Conservation (phyloP, 2,113 vertebrate genomes). For the Edolisoma coerulescens region DNA sequence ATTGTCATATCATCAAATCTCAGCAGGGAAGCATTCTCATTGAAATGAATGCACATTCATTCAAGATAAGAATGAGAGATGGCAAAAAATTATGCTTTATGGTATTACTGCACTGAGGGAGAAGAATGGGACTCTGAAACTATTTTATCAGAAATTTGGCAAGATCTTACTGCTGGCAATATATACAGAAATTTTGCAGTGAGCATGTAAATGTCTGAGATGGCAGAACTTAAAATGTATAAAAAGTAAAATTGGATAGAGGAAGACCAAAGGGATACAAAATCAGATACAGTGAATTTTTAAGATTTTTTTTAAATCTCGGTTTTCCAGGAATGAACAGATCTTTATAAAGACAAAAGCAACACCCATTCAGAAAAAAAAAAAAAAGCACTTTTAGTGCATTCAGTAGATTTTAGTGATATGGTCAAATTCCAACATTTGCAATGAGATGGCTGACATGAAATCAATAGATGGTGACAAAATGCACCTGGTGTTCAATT, state of each 20-base stretch:
- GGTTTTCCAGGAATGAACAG: not conserved
- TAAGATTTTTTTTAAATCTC: rapidly evolving
- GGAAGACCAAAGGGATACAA: not conserved
- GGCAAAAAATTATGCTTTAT: not conserved
- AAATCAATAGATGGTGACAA: not conserved
- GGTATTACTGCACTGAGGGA: not conserved
- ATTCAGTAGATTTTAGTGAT: not conserved
- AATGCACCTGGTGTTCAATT: not conserved
- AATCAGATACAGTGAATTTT: not conserved
- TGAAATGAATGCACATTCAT: not conserved
- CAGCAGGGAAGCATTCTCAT: not conserved
- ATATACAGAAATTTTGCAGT: not conserved
- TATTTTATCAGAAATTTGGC: not conserved
- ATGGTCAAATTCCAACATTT: not conserved
- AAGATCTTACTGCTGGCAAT: not conserved
- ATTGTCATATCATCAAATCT: not conserved
- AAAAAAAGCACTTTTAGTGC: rapidly evolving
- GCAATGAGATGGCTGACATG: not conserved
- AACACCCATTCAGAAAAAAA: rapidly evolving
- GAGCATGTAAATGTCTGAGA: not conserved
- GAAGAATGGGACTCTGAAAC: not conserved
- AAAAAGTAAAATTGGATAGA: not conserved
- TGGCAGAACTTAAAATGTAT: not conserved
- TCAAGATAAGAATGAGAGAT: not conserved
- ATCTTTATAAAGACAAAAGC: not conserved